A percentile compares a stretch with the other conserved stretches of the same genome.
Evolutionary conservation across 2,113 vertebrate genomes (phyloP).

Genomic region (Riparia riparia): DNA sequence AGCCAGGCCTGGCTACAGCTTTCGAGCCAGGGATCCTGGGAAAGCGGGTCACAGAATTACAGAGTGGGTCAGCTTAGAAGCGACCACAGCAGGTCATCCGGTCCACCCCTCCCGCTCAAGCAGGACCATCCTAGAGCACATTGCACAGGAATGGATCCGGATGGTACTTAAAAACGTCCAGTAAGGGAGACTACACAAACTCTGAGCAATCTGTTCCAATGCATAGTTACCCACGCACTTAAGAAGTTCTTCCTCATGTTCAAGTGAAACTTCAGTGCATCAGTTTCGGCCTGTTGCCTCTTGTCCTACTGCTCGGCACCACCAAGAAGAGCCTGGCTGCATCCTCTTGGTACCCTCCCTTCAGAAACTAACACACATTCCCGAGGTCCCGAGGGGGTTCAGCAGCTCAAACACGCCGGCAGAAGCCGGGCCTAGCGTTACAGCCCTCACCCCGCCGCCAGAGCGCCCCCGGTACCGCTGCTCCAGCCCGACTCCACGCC

Average conservation of each 20-base stretch:
- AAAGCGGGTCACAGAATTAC: neutral
- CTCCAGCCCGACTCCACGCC: fast-evolving
- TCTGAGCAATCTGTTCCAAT: neutral
- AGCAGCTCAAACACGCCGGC: fast-evolving
- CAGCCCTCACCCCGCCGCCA: neutral
- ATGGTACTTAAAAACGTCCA: fast-evolving
- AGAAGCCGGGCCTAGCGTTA: fast-evolving
- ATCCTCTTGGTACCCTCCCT: neutral
- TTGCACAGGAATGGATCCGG: fast-evolving
- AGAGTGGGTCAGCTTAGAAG: neutral
- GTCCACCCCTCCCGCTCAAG: too few relatives aligned
- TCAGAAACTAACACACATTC: fast-evolving
- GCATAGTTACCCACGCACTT: too few relatives aligned
- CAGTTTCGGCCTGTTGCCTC: fast-evolving
- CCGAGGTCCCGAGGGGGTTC: fast-evolving
- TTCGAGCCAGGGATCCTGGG: fast-evolving
- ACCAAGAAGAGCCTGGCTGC: fast-evolving
- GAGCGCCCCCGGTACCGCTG: fast-evolving
- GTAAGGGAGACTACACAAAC: neutral
- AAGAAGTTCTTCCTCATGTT: neutral
- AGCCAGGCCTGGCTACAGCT: fast-evolving
- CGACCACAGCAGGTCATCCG: fast-evolving
- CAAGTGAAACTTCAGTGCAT: neutral
- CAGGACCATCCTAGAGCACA: neutral
- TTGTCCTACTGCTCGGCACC: too few relatives aligned